A percentile compares a stretch with the other conserved stretches of the same genome.
phyloP scores from a whole-genome alignment of 2,888 invertebrate genomes.

The Sthenelais limicola region DNA sequence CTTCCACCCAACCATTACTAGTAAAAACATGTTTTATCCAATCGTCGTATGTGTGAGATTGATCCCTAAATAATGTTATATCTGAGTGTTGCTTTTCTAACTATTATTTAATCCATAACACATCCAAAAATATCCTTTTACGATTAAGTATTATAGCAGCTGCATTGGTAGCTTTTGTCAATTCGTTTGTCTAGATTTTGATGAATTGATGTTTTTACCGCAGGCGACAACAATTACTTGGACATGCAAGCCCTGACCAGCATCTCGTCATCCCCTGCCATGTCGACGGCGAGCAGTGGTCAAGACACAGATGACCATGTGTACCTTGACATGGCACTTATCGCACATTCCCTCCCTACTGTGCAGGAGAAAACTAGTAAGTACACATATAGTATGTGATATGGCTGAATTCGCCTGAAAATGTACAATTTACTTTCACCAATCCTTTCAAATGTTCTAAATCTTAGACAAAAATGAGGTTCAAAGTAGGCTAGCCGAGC shows the following conservation, averaged over 20 bases:
- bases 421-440: too few relatives aligned
- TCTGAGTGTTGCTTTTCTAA: not conserved
- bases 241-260: conserved; percentile 60
- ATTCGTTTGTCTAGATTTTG: not conserved
- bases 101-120: not conserved
- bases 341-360: conserved; percentile 44
- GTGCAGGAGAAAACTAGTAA: conserved; percentile 43
- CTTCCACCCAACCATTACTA: too few relatives aligned
- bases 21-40: too few relatives aligned
- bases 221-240: conserved; percentile 56
- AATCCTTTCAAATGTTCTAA: too few relatives aligned
- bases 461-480: too few relatives aligned
- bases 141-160: not conserved
- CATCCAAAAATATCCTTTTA: not conserved
- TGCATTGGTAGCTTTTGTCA: not conserved
- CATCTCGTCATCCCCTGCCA: conserved; percentile 42
- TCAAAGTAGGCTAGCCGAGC: too few relatives aligned
- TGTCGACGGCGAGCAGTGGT: conserved; percentile 51
- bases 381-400: too few relatives aligned
- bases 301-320: conserved; percentile 36
- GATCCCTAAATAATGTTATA: not conserved
- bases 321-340: conserved; percentile 51
- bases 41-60: not conserved
- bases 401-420: too few relatives aligned
- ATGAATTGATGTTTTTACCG: not conserved